phyloP scores from a whole-genome alignment of 2,113 vertebrate species.

The Nymphicus hollandicus region DNA sequence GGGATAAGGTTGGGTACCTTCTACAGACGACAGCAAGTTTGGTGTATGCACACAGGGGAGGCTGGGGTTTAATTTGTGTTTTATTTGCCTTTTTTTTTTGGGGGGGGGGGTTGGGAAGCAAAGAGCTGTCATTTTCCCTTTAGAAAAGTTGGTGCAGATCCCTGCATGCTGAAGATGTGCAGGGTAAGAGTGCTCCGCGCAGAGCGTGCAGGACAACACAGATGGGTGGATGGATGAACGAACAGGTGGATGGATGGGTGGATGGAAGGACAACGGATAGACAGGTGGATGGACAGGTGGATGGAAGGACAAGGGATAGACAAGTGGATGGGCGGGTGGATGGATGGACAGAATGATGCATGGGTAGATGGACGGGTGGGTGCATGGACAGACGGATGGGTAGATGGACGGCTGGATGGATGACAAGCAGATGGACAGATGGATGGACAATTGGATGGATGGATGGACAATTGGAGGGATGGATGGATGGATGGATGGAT shows the following conservation, averaged over 20 bases:
- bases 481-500: too few species aligned
- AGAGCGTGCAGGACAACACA: background rate
- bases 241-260: too few species aligned
- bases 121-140: background rate
- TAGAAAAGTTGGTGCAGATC: background rate
- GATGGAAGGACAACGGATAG: too few species aligned
- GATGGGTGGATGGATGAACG: background rate
- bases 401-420: too few species aligned
- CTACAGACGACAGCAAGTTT: constrained; percentile 17
- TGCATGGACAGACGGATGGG: too few species aligned
- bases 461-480: too few species aligned
- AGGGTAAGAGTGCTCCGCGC: background rate
- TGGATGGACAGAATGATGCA: too few species aligned
- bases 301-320: too few species aligned
- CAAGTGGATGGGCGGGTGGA: rapidly evolving
- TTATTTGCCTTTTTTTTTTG: background rate
- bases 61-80: background rate
- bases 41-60: background rate
- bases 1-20: background rate
- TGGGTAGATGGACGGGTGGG: rapidly evolving
- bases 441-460: too few species aligned
- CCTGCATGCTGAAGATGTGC: background rate
- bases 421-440: too few species aligned
- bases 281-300: too few species aligned
- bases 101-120: background rate